phyloP scores from a whole-genome alignment of 2,888 invertebrate genomes.

The Allacma fusca region DNA sequence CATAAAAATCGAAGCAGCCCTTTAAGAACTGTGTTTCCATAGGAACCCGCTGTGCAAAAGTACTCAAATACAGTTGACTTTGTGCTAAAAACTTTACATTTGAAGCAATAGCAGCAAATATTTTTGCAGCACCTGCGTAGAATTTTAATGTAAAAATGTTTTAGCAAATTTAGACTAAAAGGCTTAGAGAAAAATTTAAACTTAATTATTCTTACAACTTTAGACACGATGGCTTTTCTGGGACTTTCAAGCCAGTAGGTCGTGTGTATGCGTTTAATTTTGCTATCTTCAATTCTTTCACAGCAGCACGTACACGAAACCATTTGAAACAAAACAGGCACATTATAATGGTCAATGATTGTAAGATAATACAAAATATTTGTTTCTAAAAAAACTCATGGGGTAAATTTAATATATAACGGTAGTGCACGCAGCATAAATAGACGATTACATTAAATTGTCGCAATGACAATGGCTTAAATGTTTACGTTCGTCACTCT shows the following conservation, averaged over 20 bases:
- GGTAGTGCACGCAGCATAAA: no score
- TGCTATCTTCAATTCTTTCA: slow-evolving; percentile 47
- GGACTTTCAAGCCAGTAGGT: not conserved
- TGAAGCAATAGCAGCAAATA: slow-evolving; percentile 49
- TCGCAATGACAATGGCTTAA: no score
- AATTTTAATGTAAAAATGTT: no score
- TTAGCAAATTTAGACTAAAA: not conserved
- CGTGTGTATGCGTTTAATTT: slow-evolving; percentile 56
- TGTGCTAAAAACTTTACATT: slow-evolving; percentile 2
- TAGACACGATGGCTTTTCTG: not conserved
- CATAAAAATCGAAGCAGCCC: slow-evolving; percentile 73
- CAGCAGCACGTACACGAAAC: slow-evolving; percentile 45
- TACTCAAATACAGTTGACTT: slow-evolving; percentile 46
- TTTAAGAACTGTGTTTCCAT: slow-evolving; percentile 71
- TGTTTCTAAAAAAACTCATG: no score
- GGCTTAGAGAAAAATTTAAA: not conserved
- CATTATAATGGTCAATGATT: no score
- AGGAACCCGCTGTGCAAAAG: slow-evolving; percentile 66
- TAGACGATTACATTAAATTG: no score
- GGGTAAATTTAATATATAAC: no score
- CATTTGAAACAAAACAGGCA: slow-evolving; percentile 27
- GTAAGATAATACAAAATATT: no score
- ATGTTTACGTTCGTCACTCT: no score
- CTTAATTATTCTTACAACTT: not conserved
- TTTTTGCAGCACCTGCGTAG: slow-evolving; percentile 29